Percentiles rank a stretch among this genome's conserved stretches.
These are phyloP conservation scores for Aix galericulata DNA, from an alignment of 2,113 vertebrate species.

Conservation along the genomic window DNA sequence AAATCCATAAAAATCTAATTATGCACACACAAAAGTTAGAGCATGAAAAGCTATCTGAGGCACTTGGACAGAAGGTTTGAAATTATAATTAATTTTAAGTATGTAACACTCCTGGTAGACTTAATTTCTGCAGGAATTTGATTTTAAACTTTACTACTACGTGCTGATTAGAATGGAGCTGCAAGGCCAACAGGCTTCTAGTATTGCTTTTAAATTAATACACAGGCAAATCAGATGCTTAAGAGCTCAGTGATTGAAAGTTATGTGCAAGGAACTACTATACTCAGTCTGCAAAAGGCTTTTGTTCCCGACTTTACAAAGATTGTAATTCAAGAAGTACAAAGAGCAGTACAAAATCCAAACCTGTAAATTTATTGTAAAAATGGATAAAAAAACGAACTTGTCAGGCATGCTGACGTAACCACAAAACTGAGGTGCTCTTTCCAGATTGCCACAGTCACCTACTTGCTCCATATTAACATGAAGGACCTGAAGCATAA, in stretches of 20 bases:
- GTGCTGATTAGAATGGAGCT: constrained; percentile 15
- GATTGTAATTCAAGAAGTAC: background rate
- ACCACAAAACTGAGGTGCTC: background rate
- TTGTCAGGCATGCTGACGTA: background rate
- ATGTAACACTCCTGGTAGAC: constrained; percentile 17
- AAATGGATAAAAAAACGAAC: background rate
- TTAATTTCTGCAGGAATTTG: constrained; percentile 57
- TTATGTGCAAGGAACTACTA: background rate
- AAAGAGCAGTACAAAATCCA: background rate
- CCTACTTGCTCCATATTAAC: background rate
- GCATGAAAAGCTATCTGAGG: constrained; percentile 47
- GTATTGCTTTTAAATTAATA: constrained; percentile 7
- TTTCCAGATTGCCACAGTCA: background rate
- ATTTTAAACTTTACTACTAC: constrained; percentile 57
- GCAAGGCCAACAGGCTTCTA: constrained; percentile 36
- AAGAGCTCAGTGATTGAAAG: background rate
- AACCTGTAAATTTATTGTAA: background rate
- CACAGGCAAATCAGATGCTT: background rate
- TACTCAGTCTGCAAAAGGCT: background rate
- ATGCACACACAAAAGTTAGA: constrained; percentile 43
- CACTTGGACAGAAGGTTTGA: constrained; percentile 49
- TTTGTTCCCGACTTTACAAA: background rate
- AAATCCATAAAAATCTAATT: constrained; percentile 71
- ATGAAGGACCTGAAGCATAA: background rate
- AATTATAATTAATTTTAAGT: constrained; percentile 69